Conservation (phyloP, 1,140 invertebrate species). For the Caenorhabditis briggsae region DNA sequence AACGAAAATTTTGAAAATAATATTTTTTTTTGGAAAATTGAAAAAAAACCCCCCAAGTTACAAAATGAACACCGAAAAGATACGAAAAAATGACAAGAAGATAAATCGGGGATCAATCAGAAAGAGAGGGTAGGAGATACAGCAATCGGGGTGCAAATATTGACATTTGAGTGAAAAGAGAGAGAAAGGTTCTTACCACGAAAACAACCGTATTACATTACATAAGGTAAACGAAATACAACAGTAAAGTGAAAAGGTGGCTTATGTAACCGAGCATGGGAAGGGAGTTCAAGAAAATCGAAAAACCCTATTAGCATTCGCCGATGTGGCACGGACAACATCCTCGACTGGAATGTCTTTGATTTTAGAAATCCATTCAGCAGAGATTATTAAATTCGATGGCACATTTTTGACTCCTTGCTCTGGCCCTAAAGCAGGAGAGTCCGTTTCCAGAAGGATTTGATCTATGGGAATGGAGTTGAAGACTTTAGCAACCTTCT, state of each 20-base stretch:
- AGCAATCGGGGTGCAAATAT: background rate
- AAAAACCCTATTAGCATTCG: constrained; percentile 1
- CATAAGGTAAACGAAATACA: background rate
- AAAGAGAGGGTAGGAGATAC: background rate
- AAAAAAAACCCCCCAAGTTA: background rate
- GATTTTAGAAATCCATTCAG: constrained; percentile 4
- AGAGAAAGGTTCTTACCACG: background rate
- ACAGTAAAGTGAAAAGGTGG: too few relatives aligned
- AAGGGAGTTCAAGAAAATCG: background rate
- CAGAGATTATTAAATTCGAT: constrained; percentile 1
- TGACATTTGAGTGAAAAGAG: background rate
- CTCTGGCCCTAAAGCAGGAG: constrained; percentile 40
- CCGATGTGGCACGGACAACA: background rate
- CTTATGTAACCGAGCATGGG: background rate
- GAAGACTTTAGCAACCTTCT: constrained; percentile 29
- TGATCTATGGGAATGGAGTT: constrained; percentile 4
- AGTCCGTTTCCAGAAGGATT: constrained; percentile 51
- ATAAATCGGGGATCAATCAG: background rate
- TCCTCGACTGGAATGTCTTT: background rate
- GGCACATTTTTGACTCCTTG: constrained; percentile 54
- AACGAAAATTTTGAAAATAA: too few relatives aligned
- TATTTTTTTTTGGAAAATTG: too few relatives aligned
- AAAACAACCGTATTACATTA: constrained; percentile 56
- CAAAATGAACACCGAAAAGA: background rate
- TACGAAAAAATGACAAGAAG: background rate